Percentiles rank a stretch among this genome's conserved stretches.
These are phyloP conservation scores for Archips xylosteana DNA, from an alignment of 2,888 invertebrate species.

Conservation along the genomic window DNA sequence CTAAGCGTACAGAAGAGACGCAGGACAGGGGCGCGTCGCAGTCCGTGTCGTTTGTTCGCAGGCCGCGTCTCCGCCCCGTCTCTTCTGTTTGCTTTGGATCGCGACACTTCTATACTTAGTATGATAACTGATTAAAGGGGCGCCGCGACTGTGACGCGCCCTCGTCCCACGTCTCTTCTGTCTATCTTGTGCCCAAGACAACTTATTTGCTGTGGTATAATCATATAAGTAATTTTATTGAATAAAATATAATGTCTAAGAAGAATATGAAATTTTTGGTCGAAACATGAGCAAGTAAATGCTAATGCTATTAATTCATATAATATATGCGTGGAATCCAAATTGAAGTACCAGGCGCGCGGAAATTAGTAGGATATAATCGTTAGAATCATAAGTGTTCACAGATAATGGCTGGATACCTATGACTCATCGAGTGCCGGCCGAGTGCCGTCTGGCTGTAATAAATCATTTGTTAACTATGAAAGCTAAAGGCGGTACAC, in stretches of 20 bases:
- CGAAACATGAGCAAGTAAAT: neutral
- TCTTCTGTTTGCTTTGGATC: no score
- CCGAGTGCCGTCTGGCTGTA: neutral
- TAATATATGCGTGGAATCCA: neutral
- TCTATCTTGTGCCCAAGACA: no score
- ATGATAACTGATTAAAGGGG: no score
- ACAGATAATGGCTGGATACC: neutral
- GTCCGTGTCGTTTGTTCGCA: no score
- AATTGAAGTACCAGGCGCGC: neutral
- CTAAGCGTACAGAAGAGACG: no score
- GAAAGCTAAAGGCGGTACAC: neutral
- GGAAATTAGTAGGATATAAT: slow-evolving; percentile 5
- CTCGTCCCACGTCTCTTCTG: no score
- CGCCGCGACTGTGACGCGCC: no score
- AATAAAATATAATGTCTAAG: neutral
- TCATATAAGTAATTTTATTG: neutral
- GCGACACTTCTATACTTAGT: no score
- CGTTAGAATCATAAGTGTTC: neutral
- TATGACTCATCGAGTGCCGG: neutral
- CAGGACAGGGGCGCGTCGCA: no score
- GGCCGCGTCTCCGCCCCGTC: no score
- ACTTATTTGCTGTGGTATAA: no score
- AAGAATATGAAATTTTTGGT: neutral
- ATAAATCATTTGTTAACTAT: neutral
- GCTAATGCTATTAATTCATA: neutral